Percentiles rank a stretch among this genome's conserved stretches.
phyloP scores from a whole-genome alignment of 2,888 invertebrate species.

The Calameuta filiformis region DNA sequence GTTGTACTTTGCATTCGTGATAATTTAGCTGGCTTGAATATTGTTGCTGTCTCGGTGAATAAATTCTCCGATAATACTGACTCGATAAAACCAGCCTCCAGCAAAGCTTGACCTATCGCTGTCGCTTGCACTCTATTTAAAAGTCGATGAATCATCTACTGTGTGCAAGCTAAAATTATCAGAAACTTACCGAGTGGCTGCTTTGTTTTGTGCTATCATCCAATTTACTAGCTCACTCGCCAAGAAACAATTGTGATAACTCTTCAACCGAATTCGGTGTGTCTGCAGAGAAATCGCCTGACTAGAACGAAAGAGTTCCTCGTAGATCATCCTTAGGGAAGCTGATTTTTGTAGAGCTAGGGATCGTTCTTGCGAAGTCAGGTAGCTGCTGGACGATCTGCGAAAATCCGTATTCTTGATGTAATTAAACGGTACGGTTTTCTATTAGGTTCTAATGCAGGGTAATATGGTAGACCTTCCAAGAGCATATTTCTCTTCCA shows the following conservation, averaged over 20 bases:
- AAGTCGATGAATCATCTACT: neutral
- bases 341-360: slow-evolving; percentile 70
- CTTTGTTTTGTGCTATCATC: slow-evolving; percentile 82
- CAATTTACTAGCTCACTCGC: slow-evolving; percentile 87
- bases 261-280: slow-evolving; percentile 78
- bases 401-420: slow-evolving; percentile 23
- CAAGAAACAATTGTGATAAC: slow-evolving; percentile 80
- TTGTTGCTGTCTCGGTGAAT: slow-evolving; percentile 67
- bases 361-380: slow-evolving; percentile 69
- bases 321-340: slow-evolving; percentile 73
- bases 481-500: slow-evolving; percentile 78
- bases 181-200: slow-evolving; percentile 74
- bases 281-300: slow-evolving; percentile 72
- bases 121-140: slow-evolving; percentile 76
- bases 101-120: slow-evolving; percentile 80
- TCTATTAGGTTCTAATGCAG: neutral
- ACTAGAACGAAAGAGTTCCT: slow-evolving; percentile 70
- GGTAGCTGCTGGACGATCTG: slow-evolving; percentile 64
- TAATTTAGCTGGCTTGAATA: slow-evolving; percentile 66
- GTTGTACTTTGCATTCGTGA: slow-evolving; percentile 55
- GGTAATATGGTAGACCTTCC: slow-evolving; percentile 61
- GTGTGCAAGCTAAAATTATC: neutral
- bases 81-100: slow-evolving; percentile 82
- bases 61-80: slow-evolving; percentile 65
- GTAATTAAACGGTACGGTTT: slow-evolving; percentile 3